These are phyloP conservation scores for Drosophila tripunctata DNA, from an alignment of 2,888 invertebrate genomes.

Conservation along the genomic window DNA sequence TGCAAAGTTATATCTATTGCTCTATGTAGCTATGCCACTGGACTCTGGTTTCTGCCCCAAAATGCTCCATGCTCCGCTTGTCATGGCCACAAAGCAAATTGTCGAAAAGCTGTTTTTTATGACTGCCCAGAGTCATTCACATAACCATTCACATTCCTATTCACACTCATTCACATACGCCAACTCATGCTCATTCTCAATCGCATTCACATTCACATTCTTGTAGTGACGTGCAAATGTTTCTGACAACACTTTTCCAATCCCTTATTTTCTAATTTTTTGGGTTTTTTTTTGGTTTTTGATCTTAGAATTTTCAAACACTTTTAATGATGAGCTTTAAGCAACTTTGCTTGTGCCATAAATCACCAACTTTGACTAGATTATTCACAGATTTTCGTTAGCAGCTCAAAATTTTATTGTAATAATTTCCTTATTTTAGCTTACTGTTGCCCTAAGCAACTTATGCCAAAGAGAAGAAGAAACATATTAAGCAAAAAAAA, in stretches of 20 bases:
- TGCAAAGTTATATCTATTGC: slow-evolving; percentile 11
- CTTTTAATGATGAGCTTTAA: slow-evolving; percentile 8
- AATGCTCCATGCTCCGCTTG: not conserved
- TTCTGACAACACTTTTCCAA: slow-evolving; percentile 49
- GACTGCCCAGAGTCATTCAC: slow-evolving; percentile 56
- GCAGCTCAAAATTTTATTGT: not conserved
- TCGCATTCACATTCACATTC: slow-evolving; percentile 27
- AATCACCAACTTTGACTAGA: slow-evolving; percentile 8
- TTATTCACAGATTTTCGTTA: not conserved
- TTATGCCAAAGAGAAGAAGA: too few species aligned
- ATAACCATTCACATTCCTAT: slow-evolving; percentile 5
- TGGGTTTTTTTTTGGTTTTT: too few species aligned
- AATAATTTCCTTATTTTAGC: too few species aligned
- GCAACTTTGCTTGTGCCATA: slow-evolving; percentile 11
- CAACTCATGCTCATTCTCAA: slow-evolving; percentile 24
- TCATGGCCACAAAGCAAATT: slow-evolving; percentile 43
- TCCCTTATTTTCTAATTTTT: not conserved
- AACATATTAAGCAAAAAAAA: too few species aligned
- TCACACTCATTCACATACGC: slow-evolving; percentile 12
- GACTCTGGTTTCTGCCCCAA: not conserved
- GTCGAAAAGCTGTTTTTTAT: slow-evolving; percentile 60
- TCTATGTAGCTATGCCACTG: not conserved
- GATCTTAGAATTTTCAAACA: slow-evolving; percentile 7
- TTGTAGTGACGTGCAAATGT: slow-evolving; percentile 67
- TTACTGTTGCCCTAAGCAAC: too few species aligned